Percentiles rank a stretch among this genome's conserved stretches.
These are phyloP conservation scores for Embidobia sp. DNA, from an alignment of 2,888 invertebrate species.

Conservation along the genomic window DNA sequence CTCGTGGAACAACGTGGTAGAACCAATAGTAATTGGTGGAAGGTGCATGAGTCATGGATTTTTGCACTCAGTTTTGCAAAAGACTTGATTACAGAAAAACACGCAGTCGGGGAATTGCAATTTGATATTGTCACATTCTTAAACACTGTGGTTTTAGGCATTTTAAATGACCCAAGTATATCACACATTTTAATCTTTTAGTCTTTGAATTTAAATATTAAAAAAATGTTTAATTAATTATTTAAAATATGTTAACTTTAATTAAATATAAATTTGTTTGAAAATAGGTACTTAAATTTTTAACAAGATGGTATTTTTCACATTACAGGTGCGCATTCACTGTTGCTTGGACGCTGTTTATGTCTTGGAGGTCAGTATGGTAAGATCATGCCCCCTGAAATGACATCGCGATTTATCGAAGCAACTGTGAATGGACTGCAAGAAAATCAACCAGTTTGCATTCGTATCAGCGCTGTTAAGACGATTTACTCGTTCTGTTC, in stretches of 20 bases:
- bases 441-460: conserved; percentile 82
- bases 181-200: neutral
- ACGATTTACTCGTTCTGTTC: conserved; percentile 82
- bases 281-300: neutral
- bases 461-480: conserved; percentile 83
- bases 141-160: conserved; percentile 82
- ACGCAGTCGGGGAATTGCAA: conserved; percentile 72
- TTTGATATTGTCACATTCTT: conserved; percentile 80
- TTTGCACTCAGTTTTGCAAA: conserved; percentile 84
- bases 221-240: too few species aligned
- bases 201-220: too few species aligned
- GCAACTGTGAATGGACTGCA: conserved; percentile 83
- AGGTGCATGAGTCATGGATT: conserved; percentile 86
- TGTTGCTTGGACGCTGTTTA: conserved; percentile 83
- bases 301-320: too few species aligned
- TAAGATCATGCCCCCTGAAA: conserved; percentile 82
- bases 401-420: conserved; percentile 82
- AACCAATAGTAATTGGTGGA: conserved; percentile 84
- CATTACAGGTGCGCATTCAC: conserved; percentile 80
- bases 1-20: conserved; percentile 82
- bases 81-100: conserved; percentile 80
- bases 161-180: conserved; percentile 80
- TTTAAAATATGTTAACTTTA: too few species aligned
- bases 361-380: conserved; percentile 83
- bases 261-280: too few species aligned